phyloP scores from a whole-genome alignment of 2,888 invertebrate genomes.

The Limnephilus lunatus region DNA sequence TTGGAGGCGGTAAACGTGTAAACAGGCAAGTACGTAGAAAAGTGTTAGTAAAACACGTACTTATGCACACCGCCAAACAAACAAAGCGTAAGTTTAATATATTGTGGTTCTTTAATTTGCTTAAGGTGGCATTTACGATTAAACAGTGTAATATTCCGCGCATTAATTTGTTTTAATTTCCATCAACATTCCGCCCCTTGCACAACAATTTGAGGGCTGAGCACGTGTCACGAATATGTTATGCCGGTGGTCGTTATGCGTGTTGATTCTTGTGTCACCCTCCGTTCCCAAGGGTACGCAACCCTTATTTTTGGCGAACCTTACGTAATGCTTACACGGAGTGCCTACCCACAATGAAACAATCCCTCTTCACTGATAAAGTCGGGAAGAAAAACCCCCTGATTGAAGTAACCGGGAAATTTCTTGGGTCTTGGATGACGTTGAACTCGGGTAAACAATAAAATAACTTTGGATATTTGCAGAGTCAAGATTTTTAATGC shows the following conservation, averaged over 20 bases:
- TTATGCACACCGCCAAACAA: background rate
- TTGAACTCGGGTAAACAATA: background rate
- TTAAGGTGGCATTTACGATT: background rate
- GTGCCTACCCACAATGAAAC: background rate
- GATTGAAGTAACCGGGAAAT: background rate
- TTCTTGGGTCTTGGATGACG: background rate
- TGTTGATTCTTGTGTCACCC: conserved; percentile 17
- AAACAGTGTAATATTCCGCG: background rate
- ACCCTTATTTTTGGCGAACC: conserved; percentile 13
- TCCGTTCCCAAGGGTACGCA: background rate
- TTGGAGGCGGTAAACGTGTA: background rate
- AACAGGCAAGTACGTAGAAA: background rate
- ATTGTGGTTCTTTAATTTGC: background rate
- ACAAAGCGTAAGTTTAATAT: background rate
- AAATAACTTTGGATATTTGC: background rate
- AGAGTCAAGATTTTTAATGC: background rate
- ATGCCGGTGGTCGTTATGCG: background rate
- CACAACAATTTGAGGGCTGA: conserved; percentile 25
- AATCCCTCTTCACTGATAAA: background rate
- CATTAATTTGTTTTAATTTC: conserved; percentile 17
- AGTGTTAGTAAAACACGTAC: background rate
- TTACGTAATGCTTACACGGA: background rate
- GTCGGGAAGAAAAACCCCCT: background rate
- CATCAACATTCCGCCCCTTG: conserved; percentile 7
- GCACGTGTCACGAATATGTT: conserved; percentile 7